Percentiles rank a stretch among this genome's conserved stretches.
Evolutionary conservation across 2,888 invertebrate species (phyloP).

Genomic region (Adelognathus sp.): DNA sequence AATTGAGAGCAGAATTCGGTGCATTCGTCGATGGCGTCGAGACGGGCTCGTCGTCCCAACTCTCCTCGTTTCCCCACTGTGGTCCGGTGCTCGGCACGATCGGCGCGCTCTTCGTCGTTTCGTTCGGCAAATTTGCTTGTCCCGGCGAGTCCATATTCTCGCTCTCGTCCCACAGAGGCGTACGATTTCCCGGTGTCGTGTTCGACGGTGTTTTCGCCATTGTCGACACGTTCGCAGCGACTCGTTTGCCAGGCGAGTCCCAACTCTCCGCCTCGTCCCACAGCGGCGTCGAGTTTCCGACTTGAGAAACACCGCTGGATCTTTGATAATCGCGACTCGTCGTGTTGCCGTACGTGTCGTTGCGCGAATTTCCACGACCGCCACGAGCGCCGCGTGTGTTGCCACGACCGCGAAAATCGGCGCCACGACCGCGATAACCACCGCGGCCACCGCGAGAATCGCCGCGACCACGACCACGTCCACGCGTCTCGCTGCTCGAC

Average conservation of each 20-base stretch:
- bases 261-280: conserved; percentile 35
- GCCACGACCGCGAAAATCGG: background rate
- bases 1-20: no score
- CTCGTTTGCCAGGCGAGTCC: conserved; percentile 6
- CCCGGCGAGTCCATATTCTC: background rate
- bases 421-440: background rate
- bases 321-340: background rate
- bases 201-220: background rate
- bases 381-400: background rate
- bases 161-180: conserved; percentile 7
- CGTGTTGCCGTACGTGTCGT: background rate
- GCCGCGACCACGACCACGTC: conserved; percentile 66
- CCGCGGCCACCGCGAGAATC: conserved; percentile 5
- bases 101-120: background rate
- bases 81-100: background rate
- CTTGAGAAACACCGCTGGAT: background rate
- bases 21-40: no score
- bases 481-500: conserved; percentile 76
- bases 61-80: background rate
- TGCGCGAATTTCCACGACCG: background rate
- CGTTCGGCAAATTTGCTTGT: background rate
- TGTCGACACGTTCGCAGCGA: background rate
- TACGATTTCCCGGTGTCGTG: background rate
- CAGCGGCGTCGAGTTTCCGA: conserved; percentile 26
- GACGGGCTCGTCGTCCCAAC: background rate